Evolutionary conservation across 2,888 invertebrate genomes (phyloP), one percentile per base, ranked within the genome.

Genomic region (Lissonota sp.): DNA sequence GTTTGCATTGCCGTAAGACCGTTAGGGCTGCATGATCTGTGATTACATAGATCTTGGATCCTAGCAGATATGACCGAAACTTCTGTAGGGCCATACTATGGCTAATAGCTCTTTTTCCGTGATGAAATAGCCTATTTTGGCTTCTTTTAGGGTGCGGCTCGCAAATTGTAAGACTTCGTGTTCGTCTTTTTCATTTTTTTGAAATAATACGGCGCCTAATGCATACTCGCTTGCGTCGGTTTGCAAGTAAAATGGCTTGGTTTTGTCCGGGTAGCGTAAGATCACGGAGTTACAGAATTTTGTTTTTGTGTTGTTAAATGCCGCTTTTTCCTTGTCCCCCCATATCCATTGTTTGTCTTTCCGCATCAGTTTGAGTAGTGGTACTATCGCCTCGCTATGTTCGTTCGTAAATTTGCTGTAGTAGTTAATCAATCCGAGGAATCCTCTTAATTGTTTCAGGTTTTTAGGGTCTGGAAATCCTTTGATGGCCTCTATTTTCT

Each of bases 1-100:
- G 62, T 51, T 84, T 82, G 67, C 90, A 89, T 0, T 70, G 79
- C 44, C 79, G 75, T 10, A 90, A 39, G 69, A 89, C 90, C 0
- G 82, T 84, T 0, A 90, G 60, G 0, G 87, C 82, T 49, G 85
- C 85, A 64, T 89, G 88, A 55, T 90, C 89, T 0, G 87, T 88
- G 12, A 81, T 64, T 1, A 89, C 80, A 0, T 82, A 75, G 0
- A 88, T 71, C 26, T 76, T 16, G 0, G 76, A 58, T 0, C 88
- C 88, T 10, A 84, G 16, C 12, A 75, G 5, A 42, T 69, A 75
- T 14, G 75, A 49, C 5, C 64, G 39, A 14, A 79, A 82, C n/a
- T 79, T 82, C 40, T 40, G 8, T 10, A 78, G 14, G 72, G 64
- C 80, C 81, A 84, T 4, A 80, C 73, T 0, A 80, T 63, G 0